A percentile compares a stretch with the other conserved stretches of the same genome.
Evolutionary conservation across 2,797 vertebrate genomes (phyloP).

Genomic region (Lindbergichthys nudifrons): DNA sequence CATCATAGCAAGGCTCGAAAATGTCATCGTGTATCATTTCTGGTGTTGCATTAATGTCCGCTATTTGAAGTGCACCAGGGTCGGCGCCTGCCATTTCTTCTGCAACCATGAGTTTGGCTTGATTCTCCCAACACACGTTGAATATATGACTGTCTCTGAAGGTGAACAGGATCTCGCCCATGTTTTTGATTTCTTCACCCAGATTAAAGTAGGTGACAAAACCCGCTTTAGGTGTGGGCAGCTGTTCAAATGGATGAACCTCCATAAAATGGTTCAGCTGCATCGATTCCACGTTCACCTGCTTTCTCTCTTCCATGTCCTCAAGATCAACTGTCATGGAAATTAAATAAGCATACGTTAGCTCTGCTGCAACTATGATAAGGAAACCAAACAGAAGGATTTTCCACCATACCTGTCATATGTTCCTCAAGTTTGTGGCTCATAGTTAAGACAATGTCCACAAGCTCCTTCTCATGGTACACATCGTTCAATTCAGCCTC

Average conservation of each 20-base stretch:
- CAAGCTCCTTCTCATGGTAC: conserved; percentile 74
- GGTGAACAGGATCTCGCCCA: conserved; percentile 72
- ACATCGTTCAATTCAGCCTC: conserved; percentile 77
- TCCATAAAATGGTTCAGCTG: conserved; percentile 77
- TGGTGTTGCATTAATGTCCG: conserved; percentile 41
- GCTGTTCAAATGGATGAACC: conserved; percentile 55
- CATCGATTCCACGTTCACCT: conserved; percentile 72
- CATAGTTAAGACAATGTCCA: conserved; percentile 87
- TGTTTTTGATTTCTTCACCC: conserved; percentile 69
- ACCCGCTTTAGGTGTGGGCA: conserved; percentile 32
- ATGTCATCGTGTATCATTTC: conserved; percentile 59
- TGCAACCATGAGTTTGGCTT: conserved; percentile 49
- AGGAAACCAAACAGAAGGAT: background rate
- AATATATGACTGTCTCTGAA: conserved; percentile 87
- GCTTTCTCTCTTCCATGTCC: conserved; percentile 66
- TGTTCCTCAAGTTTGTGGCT: conserved; percentile 80
- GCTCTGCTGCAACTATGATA: background rate
- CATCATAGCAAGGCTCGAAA: conserved; percentile 73
- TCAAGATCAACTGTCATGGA: conserved; percentile 74
- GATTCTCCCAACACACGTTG: conserved; percentile 85
- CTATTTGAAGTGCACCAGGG: background rate
- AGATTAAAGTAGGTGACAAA: conserved; percentile 83
- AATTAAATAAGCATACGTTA: background rate
- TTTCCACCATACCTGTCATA: conserved; percentile 82
- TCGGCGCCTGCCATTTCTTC: fast-evolving